Percentiles rank a stretch among this genome's conserved stretches.
phyloP scores from a whole-genome alignment of 37 sponge, comb jelly and placozoan species.

The Aphrocallistes beatrix region DNA sequence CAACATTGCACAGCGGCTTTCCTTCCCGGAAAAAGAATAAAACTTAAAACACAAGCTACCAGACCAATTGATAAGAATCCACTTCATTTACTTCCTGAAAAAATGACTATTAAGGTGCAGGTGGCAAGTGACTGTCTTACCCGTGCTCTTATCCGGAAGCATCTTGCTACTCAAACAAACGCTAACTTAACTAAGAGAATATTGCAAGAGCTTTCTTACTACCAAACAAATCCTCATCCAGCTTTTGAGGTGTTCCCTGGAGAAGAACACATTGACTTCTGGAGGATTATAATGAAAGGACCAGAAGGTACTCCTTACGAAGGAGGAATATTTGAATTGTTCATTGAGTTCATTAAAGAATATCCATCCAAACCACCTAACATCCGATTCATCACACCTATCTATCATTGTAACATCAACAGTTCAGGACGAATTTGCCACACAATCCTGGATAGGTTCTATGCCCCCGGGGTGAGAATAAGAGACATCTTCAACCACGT shows the following conservation, averaged over 20 bases:
- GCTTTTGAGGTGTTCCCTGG: slow-evolving; percentile 22
- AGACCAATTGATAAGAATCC: background rate
- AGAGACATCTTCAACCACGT: slow-evolving; percentile 5
- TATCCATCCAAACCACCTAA: slow-evolving; percentile 26
- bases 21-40: background rate
- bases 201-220: background rate
- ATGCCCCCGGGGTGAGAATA: background rate
- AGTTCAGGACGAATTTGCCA: slow-evolving; percentile 9
- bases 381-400: slow-evolving; percentile 22
- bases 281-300: slow-evolving; percentile 20
- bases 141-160: background rate
- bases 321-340: slow-evolving; percentile 2
- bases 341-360: background rate
- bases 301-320: slow-evolving; percentile 5
- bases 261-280: slow-evolving; percentile 7
- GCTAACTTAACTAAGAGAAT: background rate
- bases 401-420: slow-evolving; percentile 24
- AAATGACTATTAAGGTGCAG: background rate
- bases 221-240: background rate
- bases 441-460: slow-evolving; percentile 3
- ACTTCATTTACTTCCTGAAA: background rate
- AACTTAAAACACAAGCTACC: background rate
- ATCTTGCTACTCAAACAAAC: background rate
- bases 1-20: background rate
- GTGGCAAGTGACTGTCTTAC: background rate